Base-by-base conservation (phyloP, 2,797 vertebrate species). In the Holocentrus rufus region DNA sequence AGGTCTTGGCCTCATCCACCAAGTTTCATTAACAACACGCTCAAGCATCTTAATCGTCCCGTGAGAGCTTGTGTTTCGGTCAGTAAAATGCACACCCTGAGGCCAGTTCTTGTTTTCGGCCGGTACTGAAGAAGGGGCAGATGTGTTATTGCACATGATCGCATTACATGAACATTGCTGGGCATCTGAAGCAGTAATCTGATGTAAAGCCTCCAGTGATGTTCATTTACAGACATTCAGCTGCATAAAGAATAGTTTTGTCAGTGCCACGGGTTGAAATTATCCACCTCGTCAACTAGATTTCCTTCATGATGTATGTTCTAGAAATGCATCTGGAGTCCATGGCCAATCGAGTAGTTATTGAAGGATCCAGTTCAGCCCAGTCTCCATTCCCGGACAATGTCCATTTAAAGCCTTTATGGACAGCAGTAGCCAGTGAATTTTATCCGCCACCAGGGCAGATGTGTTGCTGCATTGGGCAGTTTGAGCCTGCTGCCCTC, bases 381-480 rank as follows among this genome's bases (percentile, higher is more conserved):
- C 57, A 46, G 46, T 69, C 60, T 76, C 34, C 23, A 25, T 49
- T 7, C 61, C 39, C 2, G 27, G 53, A 15, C 30, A 36, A 15
- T 71, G 72, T 80, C 65, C 42, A 22, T 74, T 75, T 69, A 68
- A 77, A 71, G 73, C 14, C 15, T 78, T 31, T 65, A 70, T 75
- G 61, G 58, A 75, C 70, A 79, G 69, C 80, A 60, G 74, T 68
- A 70, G 69, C 22, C 31, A 14, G 56, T 52, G 56, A 64, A 81
- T 80, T 78, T 69, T n/a, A 77, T 75, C 62, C 76, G 2, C 79
- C 84, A 67, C 65, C 47, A 25, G 84, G 79, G 72, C 90, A 88
- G 87, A 89, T 91, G 91, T 87, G 89, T 85, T 58, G 67, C 77
- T 65, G 69, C 65, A 36, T 49, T 56, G 90, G 80, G 79, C 76